Conservation (phyloP, 2,113 vertebrate genomes). For the Channa argus region DNA sequence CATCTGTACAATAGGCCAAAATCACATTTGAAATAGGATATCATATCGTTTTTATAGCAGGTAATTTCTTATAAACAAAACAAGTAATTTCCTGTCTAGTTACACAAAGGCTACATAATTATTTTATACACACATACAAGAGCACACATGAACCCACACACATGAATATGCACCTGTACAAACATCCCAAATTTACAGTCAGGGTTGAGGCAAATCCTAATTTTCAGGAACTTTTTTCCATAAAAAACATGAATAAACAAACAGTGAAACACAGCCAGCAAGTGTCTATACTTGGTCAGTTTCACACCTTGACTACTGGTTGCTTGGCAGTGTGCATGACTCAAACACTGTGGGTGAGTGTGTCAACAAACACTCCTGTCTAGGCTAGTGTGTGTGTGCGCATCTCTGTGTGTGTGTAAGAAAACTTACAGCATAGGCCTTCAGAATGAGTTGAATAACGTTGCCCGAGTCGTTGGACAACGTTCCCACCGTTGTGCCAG, state of each 20-base stretch:
- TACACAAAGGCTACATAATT: too few species aligned
- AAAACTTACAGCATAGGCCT: constrained; percentile 91
- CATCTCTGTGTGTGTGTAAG: constrained; percentile 36
- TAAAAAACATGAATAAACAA: constrained; percentile 1
- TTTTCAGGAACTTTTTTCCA: constrained; percentile 1
- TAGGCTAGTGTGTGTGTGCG: constrained; percentile 44
- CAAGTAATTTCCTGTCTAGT: too few species aligned
- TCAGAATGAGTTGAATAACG: constrained; percentile 93
- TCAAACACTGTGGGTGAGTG: constrained; percentile 65
- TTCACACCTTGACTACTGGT: constrained; percentile 32
- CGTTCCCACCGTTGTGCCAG: constrained; percentile 93
- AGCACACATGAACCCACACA: not conserved
- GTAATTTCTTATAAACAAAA: not conserved
- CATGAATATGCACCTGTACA: not conserved
- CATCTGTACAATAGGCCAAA: not conserved
- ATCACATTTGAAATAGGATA: not conserved
- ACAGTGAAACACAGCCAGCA: constrained; percentile 18
- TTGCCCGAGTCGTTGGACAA: constrained; percentile 93
- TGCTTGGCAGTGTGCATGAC: constrained; percentile 41
- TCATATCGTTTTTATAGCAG: not conserved
- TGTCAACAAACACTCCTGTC: constrained; percentile 67
- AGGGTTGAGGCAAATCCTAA: not conserved
- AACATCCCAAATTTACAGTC: not conserved
- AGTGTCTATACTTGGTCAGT: constrained; percentile 37
- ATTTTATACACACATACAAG: not conserved